Evolutionary conservation across 1,140 invertebrate species (phyloP), one percentile per base, ranked within the genome.

Genomic region (Pseudomyrmex gracilis): DNA sequence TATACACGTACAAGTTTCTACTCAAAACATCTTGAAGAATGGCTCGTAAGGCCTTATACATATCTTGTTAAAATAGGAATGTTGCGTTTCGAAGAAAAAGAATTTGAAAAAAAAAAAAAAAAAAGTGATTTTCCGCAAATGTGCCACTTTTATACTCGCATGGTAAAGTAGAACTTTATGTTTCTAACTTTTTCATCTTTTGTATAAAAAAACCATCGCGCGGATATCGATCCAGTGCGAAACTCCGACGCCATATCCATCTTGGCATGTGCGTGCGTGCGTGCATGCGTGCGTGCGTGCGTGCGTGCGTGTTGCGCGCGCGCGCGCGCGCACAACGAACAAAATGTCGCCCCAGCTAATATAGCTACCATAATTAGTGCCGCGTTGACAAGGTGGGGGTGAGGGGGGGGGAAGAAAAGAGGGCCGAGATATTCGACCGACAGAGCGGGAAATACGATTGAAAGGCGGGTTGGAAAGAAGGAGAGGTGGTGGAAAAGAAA

Each of bases 361-460:
- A 70, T 43, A 88, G 87, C 93, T 91, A 93, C 91, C 92, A 94
- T 94, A 94, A 94, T 94, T 94, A 94, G 90, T 89, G 84, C 82
- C 67, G 76, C 86, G 66, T 4, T 58, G 53, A 70, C 34, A 22
- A 55, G 43, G 24, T 84, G 70, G 83, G 77, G 84, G 73, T 64
- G 77, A 67, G 58, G 67, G 49, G 71, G 57, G 13, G n/a, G 22
- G 47, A 43, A 71, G 80, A 82, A 80, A 71, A 82, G 84, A 34
- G 74, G 70, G 63, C 60, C 66, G 70, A 63, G 63, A 55, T 34
- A 34, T 34, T 34, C 34, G 43, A 61, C 68, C 45, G 34, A 45
- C 15, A 53, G 60, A 89, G 88, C 88, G 88, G 87, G 82, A 89
- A 87, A 88, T 85, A 68, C 66, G 85, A 89, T 83, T 88, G 86